Evolutionary conservation across 2,113 vertebrate species (phyloP).

Genomic region (Pao palembangensis): DNA sequence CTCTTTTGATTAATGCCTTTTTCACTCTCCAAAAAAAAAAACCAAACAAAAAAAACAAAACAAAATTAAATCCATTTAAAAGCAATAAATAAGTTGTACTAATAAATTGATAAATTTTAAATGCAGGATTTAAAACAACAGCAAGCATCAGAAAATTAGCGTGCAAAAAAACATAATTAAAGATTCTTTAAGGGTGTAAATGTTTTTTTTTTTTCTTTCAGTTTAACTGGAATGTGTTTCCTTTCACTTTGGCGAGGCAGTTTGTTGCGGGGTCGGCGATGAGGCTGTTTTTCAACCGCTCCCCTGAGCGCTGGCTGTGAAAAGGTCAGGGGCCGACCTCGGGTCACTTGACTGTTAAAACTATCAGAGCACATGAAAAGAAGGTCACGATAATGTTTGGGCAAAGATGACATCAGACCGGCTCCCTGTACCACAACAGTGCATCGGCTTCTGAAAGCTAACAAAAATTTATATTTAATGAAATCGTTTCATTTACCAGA

Average conservation of each 20-base stretch:
- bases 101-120: neutral
- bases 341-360: slow-evolving; percentile 82
- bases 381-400: slow-evolving; percentile 79
- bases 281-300: slow-evolving; percentile 63
- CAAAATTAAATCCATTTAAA: neutral
- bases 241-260: slow-evolving; percentile 41
- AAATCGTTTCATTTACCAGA: neutral
- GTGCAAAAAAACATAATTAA: no score
- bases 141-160: neutral
- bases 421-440: slow-evolving; percentile 4
- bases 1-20: slow-evolving; percentile 55
- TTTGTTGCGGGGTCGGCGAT: slow-evolving; percentile 65
- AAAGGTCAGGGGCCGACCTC: slow-evolving; percentile 87
- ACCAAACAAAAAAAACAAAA: neutral
- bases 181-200: no score
- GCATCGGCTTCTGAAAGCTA: neutral
- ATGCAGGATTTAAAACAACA: neutral
- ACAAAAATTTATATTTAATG: neutral
- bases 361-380: slow-evolving; percentile 62
- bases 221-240: slow-evolving; percentile 45
- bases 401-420: slow-evolving; percentile 53
- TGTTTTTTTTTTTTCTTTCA: no score
- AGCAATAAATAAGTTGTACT: neutral
- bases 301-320: slow-evolving; percentile 48
- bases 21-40: slow-evolving; percentile 1